Conservation (phyloP, 2,888 invertebrate species). For the Alviniconcha strummeri region DNA sequence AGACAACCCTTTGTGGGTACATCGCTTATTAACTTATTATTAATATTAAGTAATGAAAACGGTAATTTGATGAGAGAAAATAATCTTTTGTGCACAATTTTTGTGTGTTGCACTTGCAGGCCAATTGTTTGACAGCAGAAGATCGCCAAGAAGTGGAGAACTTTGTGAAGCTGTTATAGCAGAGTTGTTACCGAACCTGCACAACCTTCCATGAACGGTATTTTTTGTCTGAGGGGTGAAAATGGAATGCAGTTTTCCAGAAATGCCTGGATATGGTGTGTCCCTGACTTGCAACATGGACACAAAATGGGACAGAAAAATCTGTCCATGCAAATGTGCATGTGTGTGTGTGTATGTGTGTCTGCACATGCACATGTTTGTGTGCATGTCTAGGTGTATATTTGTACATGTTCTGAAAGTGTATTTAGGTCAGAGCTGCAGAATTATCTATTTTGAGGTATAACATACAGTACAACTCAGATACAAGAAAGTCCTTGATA, state of each 20-base stretch:
- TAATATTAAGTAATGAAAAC: too few relatives aligned
- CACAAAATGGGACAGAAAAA: neutral
- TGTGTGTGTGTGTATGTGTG: conserved; percentile 8
- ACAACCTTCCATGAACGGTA: too few relatives aligned
- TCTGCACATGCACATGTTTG: neutral
- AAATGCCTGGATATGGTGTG: neutral
- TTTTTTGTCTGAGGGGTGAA: neutral
- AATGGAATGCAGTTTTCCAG: neutral
- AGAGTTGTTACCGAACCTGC: neutral
- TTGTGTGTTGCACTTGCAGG: conserved; percentile 1
- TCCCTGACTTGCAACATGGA: neutral
- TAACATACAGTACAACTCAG: too few relatives aligned
- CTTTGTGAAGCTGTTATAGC: conserved; percentile 2
- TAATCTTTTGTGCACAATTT: too few relatives aligned
- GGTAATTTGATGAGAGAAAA: too few relatives aligned
- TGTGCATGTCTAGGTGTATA: neutral
- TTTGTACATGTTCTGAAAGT: neutral
- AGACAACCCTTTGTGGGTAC: too few relatives aligned
- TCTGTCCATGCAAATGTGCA: neutral
- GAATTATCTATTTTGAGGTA: too few relatives aligned
- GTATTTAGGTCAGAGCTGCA: too few relatives aligned
- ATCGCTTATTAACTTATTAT: too few relatives aligned
- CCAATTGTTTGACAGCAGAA: conserved; percentile 14
- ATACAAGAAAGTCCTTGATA: too few relatives aligned
- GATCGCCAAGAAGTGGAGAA: conserved; percentile 4